These are phyloP conservation scores for Lycodopsis pacificus DNA, from an alignment of 2,797 vertebrate genomes.

Conservation along the genomic window DNA sequence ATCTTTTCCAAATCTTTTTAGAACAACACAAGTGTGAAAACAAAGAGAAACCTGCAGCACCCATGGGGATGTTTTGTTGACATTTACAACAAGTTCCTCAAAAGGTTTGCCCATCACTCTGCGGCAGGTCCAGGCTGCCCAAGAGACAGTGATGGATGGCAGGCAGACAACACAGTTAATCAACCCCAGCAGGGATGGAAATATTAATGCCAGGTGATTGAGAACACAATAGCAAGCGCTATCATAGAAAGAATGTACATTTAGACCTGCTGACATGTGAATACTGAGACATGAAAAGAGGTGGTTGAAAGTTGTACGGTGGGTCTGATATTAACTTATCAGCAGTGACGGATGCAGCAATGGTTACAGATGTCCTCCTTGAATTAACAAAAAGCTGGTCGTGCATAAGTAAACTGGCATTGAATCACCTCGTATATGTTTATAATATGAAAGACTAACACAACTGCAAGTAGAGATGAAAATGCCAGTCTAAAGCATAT, in stretches of 20 bases:
- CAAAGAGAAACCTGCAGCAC: conserved; percentile 53
- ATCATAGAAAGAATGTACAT: conserved; percentile 56
- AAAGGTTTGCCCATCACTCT: conserved; percentile 75
- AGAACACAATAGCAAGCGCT: conserved; percentile 60
- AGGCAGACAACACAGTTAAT: conserved; percentile 71
- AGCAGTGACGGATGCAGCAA: conserved; percentile 21
- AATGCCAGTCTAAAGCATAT: conserved; percentile 79
- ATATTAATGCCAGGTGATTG: conserved; percentile 78
- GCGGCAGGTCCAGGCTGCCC: conserved; percentile 48
- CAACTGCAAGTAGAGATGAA: conserved; percentile 66
- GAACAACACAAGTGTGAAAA: conserved; percentile 46
- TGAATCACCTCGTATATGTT: conserved; percentile 70
- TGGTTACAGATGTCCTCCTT: conserved; percentile 45
- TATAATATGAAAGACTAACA: conserved; percentile 72
- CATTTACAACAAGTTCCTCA: conserved; percentile 74
- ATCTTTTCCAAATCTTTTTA: conserved; percentile 25
- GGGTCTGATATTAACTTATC: conserved; percentile 26
- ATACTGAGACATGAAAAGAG: conserved; percentile 39
- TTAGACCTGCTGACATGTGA: conserved; percentile 54
- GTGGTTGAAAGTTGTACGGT: conserved; percentile 35
- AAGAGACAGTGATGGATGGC: conserved; percentile 73
- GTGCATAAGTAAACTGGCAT: conserved; percentile 58
- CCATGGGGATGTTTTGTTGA: conserved; percentile 71
- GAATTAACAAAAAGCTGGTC: conserved; percentile 28
- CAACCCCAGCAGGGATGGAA: conserved; percentile 72